phyloP scores from a whole-genome alignment of 1,140 invertebrate species.

The Drosophila athabasca region DNA sequence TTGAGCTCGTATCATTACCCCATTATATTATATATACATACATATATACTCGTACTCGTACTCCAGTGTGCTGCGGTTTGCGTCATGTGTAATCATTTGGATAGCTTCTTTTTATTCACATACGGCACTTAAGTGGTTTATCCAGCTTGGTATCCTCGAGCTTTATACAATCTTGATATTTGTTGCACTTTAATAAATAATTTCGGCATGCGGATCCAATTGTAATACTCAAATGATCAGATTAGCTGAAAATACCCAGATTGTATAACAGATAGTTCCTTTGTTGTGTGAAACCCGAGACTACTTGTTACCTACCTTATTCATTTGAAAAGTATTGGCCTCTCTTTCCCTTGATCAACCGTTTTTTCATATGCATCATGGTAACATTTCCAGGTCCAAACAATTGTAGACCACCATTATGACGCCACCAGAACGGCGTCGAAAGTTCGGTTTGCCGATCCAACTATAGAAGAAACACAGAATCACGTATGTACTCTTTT shows the following conservation, averaged over 20 bases:
- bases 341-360: conserved; percentile 38
- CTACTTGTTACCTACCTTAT: conserved; percentile 11
- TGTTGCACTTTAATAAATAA: no score
- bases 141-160: no score
- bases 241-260: conserved; percentile 2
- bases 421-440: conserved; percentile 90
- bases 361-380: conserved; percentile 63
- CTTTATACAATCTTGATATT: no score
- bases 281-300: conserved; percentile 40
- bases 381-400: conserved; percentile 89
- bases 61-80: no score
- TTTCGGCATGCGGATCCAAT: neutral
- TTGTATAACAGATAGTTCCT: conserved; percentile 14
- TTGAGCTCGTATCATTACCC: no score
- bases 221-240: neutral
- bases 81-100: no score
- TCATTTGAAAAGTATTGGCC: conserved; percentile 40
- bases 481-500: conserved; percentile 69
- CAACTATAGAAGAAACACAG: conserved; percentile 83
- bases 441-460: conserved; percentile 94
- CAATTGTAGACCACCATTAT: conserved; percentile 95
- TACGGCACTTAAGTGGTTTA: no score
- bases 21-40: no score
- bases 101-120: no score
- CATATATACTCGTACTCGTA: no score